A percentile compares a stretch with the other conserved stretches of the same genome.
Conservation (phyloP, 2,113 vertebrate genomes). For the Daphoenositta chrysoptera region DNA sequence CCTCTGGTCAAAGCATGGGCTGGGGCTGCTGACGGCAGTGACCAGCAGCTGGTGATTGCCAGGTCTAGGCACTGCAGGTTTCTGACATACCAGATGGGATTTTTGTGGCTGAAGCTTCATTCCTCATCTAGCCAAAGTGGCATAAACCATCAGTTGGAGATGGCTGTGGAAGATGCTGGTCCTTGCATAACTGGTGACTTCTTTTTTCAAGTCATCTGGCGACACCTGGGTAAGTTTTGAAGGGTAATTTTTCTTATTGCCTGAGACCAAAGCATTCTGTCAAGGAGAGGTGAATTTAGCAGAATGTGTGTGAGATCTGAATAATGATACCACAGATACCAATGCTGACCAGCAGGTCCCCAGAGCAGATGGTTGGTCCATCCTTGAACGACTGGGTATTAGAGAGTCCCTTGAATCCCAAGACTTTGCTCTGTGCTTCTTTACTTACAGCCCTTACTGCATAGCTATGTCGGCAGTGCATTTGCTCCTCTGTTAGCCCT, state of each 20-base stretch:
- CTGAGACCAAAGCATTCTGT: background rate
- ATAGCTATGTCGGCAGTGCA: background rate
- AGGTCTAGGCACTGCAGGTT: background rate
- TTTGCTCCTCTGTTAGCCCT: background rate
- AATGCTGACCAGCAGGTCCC: background rate
- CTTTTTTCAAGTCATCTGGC: background rate
- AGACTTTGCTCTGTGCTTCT: background rate
- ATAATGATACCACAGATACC: background rate
- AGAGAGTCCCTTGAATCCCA: background rate
- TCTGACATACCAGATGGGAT: background rate
- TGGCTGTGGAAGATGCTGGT: accelerated
- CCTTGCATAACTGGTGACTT: background rate
- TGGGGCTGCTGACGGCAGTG: background rate
- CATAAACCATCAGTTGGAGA: background rate
- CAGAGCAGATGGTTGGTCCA: background rate
- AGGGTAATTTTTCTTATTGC: background rate
- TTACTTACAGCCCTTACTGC: background rate
- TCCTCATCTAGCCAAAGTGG: background rate
- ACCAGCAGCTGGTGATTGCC: background rate
- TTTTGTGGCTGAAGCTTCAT: background rate
- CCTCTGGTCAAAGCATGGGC: constrained; percentile 2
- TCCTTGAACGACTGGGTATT: background rate
- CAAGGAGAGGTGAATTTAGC: background rate
- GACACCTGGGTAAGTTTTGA: background rate
- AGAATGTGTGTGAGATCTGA: background rate